phyloP scores from a whole-genome alignment of 2,113 vertebrate genomes.

The Leptobrachium ailaonicum region DNA sequence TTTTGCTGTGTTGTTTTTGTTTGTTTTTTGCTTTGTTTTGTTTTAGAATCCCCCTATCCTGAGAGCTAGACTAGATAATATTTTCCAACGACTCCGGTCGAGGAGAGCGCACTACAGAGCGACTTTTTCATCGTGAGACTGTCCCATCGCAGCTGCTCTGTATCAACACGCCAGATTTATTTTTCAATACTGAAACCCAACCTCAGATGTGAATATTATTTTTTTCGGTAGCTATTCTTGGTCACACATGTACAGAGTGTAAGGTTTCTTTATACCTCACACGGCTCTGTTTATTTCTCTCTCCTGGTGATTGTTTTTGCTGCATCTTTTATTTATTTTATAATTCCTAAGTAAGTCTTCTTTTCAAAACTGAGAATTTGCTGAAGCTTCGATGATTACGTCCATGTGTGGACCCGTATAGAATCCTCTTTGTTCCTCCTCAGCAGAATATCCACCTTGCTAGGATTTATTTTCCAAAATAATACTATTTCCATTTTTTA shows the following conservation, averaged over 20 bases:
- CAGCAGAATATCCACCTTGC: neutral
- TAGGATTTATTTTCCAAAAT: no score
- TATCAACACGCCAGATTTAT: slow-evolving; percentile 22
- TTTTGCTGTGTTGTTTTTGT: no score
- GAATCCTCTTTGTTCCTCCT: slow-evolving; percentile 27
- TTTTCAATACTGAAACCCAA: slow-evolving; percentile 37
- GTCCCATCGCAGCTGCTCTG: neutral
- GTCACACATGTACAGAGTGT: slow-evolving; percentile 21
- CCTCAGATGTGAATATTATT: slow-evolving; percentile 2
- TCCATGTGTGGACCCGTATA: slow-evolving; percentile 24
- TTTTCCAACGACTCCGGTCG: no score
- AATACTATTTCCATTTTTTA: no score
- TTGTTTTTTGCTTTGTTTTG: no score
- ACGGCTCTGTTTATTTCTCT: neutral
- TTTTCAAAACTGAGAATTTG: slow-evolving; percentile 39
- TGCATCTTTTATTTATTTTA: slow-evolving; percentile 49
- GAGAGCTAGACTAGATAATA: no score
- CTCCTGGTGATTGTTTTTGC: slow-evolving; percentile 10
- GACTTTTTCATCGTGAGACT: neutral
- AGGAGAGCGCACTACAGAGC: neutral
- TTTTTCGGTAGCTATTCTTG: slow-evolving; percentile 28
- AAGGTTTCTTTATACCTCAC: slow-evolving; percentile 8
- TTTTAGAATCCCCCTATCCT: no score
- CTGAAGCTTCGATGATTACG: slow-evolving; percentile 19
- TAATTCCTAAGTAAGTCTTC: slow-evolving; percentile 21